Evolutionary conservation across 2,888 invertebrate genomes (phyloP), one percentile per base, ranked within the genome.

Genomic region (Bibio marci): DNA sequence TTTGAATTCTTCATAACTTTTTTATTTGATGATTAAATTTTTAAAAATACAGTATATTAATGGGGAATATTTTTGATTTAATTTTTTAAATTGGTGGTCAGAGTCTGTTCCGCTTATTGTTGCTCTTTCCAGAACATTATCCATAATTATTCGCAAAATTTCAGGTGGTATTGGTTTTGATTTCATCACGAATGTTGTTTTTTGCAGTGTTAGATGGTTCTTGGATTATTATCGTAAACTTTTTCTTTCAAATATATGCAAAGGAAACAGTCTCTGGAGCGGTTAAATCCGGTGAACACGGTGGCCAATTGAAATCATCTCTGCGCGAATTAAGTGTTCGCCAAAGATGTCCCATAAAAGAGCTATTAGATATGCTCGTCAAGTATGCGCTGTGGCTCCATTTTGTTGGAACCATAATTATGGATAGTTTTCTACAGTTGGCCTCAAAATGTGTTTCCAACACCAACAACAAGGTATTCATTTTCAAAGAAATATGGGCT

Each of bases 321-420:
- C 12, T 25, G 19, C 13, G 14, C 35, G 35, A 22, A 25, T 35
- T 26, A 6, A 22, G 5, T 22, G 35, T 25, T 35, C 35, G n/a
- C 35, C 35, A 35, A 35, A 35, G 14, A 26, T 35, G 25, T 35
- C 26, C 5, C 27, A 26, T 26, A 35, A 14, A n/a, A 35, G 26
- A 25, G 35, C 35, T 26, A 35, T 35, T n/a, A n/a, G n/a, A n/a
- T 25, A 8, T 25, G 25, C 12, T 7, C 15, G 4, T 32, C 4
- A 14, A 26, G 26, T 26, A 13, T 25, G 39, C 13, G 28, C 8
- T 25, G 40, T 43, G 12, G 40, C 43, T 26, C 40, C 43, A 43
- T 43, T 40, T 31, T 40, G 37, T 38, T 43, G 37, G 18, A 40
- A 40, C 40, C 40, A 43, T 26, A 38, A 14, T 34, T 30, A 3